These are phyloP conservation scores for Calliphora vomitoria DNA, from an alignment of 2,888 invertebrate species.

Conservation along the genomic window DNA sequence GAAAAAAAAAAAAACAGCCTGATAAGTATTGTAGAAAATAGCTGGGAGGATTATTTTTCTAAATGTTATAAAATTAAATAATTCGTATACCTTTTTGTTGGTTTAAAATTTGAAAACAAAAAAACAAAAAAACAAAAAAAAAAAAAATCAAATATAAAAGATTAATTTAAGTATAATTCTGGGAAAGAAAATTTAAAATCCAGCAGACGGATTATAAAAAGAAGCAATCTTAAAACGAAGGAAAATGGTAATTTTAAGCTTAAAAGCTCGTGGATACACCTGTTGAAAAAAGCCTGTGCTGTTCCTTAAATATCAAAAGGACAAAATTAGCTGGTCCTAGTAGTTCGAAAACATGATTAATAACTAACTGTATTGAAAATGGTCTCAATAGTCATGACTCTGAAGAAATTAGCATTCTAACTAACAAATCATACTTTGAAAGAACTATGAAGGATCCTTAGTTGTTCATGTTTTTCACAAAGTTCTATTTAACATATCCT, in stretches of 20 bases:
- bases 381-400: too few species aligned
- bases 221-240: not conserved
- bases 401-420: too few species aligned
- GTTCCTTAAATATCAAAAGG: too few species aligned
- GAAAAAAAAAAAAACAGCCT: not conserved
- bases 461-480: too few species aligned
- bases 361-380: too few species aligned
- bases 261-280: not conserved
- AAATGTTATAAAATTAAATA: not conserved
- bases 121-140: too few species aligned
- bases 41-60: slow-evolving; percentile 7
- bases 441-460: too few species aligned
- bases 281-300: too few species aligned
- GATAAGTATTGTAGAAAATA: slow-evolving; percentile 2
- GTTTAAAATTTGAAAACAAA: not conserved
- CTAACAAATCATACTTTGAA: too few species aligned
- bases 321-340: too few species aligned
- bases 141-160: not conserved
- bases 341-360: too few species aligned
- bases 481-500: not conserved
- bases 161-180: not conserved
- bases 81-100: not conserved
- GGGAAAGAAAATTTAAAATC: not conserved
- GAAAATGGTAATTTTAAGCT: not conserved
- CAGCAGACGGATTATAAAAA: not conserved